Evolutionary conservation across 2,113 vertebrate species (phyloP), one percentile per base, ranked within the genome.

Genomic region (Lepisosteus osseus): DNA sequence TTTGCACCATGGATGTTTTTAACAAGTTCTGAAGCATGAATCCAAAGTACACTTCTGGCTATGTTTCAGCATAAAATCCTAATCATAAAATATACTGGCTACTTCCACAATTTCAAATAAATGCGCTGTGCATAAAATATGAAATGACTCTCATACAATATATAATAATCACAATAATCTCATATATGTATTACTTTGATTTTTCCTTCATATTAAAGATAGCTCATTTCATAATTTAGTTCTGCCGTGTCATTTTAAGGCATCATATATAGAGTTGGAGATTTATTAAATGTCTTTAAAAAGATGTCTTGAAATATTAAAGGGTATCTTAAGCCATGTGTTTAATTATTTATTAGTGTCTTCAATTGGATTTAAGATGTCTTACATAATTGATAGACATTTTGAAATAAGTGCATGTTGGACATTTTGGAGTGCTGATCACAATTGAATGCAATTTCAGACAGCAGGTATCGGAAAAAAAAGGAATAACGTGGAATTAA

Each of bases 291-390:
- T 51, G 43, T 64, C 17, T 71, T 51, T 71, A 12, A 51, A 61
- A 61, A 29, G 29, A 44, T 51, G 5, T 41, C n/a, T 62, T 71
- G 44, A 71, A 71, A 71, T 71, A 71, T 71, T 71, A 71, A 63
- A 43, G 15, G 61, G 47, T 63, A 64, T 71, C 69, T 71, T 64
- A 44, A 54, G 45, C 69, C 17, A 63, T 29, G 15, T 54, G 43
- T 71, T 71, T 51, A 71, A 71, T 63, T 43, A 71, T 71, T 71
- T 54, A 71, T 71, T 17, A 71, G 61, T 64, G 47, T 51, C 57
- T 63, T 71, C 61, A 54, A 54, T 40, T 40, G 69, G 59, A 40
- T 69, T 42, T 29, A 57, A 64, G 61, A 41, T 61, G 47, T 47
- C 3, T 51, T 62, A 14, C 44, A 64, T 71, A 51, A 63, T 71